Evolutionary conservation across 2,888 invertebrate species (phyloP).

Genomic region (Drosophila ustulata): DNA sequence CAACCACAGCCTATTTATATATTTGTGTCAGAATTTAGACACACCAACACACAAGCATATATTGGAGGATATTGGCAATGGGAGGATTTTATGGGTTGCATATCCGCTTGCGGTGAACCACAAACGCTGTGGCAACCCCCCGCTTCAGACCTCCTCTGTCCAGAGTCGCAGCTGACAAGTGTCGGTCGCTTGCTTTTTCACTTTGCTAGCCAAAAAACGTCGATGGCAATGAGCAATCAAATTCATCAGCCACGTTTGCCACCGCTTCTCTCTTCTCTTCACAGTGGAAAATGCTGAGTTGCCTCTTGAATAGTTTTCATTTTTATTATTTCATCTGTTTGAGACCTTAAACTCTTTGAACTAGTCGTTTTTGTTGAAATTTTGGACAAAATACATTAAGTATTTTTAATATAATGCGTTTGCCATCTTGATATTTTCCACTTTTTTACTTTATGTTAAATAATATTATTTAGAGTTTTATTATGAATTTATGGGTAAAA

Average conservation of each 20-base stretch:
- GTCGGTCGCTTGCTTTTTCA: conserved; percentile 45
- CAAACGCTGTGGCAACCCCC: conserved; percentile 66
- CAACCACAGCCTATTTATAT: conserved; percentile 73
- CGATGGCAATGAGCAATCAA: conserved; percentile 38
- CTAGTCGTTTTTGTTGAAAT: too few species aligned
- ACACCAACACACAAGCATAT: conserved; percentile 17
- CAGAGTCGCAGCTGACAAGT: conserved; percentile 12
- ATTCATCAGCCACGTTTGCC: conserved; percentile 42
- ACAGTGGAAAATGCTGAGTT: neutral
- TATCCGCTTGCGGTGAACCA: conserved; percentile 68
- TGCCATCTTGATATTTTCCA: too few species aligned
- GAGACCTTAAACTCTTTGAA: neutral
- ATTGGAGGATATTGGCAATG: conserved; percentile 5
- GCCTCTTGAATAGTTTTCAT: neutral
- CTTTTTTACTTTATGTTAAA: too few species aligned
- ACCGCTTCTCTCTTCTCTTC: neutral
- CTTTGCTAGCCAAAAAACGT: conserved; percentile 31
- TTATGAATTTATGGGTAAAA: too few species aligned
- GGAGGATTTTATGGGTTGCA: conserved; percentile 33
- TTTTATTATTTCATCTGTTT: neutral
- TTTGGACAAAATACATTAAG: too few species aligned
- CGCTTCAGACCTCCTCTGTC: neutral
- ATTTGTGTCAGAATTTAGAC: conserved; percentile 61
- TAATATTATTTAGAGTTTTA: too few species aligned
- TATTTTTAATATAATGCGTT: too few species aligned